Conservation (phyloP, 2,113 vertebrate genomes). For the Willisornis vidua region DNA sequence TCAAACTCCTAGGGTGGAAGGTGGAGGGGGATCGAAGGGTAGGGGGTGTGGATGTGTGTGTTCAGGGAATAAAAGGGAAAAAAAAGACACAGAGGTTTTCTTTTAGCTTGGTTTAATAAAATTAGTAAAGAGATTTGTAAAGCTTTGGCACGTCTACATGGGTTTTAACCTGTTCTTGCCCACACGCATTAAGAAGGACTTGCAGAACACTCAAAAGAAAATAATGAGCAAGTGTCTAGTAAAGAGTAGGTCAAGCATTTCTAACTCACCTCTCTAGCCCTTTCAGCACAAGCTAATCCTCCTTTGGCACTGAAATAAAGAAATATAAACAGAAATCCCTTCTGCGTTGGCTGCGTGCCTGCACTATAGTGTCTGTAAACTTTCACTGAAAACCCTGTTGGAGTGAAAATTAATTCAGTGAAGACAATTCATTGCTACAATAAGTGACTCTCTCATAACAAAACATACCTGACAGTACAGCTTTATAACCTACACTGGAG, state of each 20-base stretch:
- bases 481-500: not conserved
- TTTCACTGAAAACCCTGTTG: not conserved
- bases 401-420: slow-evolving; percentile 30
- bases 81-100: not conserved
- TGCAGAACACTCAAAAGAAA: slow-evolving; percentile 1
- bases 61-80: not conserved
- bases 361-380: slow-evolving; percentile 22
- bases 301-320: slow-evolving; percentile 45
- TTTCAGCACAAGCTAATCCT: slow-evolving; percentile 47
- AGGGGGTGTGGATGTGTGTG: too few species aligned
- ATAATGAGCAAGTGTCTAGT: not conserved
- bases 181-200: not conserved
- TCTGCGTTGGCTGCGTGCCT: slow-evolving; percentile 26
- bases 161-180: slow-evolving; percentile 17
- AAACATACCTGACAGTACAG: not conserved
- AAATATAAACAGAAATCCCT: slow-evolving; percentile 9
- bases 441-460: not conserved
- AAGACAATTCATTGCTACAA: not conserved
- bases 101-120: slow-evolving; percentile 26
- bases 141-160: not conserved
- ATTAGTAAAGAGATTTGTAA: not conserved
- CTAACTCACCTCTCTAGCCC: slow-evolving; percentile 28
- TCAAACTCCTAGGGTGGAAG: not conserved
- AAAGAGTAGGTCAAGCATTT: slow-evolving; percentile 30
- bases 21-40: too few species aligned